Conservation (phyloP, 2,113 vertebrate genomes). For the Barnardius zonarius region DNA sequence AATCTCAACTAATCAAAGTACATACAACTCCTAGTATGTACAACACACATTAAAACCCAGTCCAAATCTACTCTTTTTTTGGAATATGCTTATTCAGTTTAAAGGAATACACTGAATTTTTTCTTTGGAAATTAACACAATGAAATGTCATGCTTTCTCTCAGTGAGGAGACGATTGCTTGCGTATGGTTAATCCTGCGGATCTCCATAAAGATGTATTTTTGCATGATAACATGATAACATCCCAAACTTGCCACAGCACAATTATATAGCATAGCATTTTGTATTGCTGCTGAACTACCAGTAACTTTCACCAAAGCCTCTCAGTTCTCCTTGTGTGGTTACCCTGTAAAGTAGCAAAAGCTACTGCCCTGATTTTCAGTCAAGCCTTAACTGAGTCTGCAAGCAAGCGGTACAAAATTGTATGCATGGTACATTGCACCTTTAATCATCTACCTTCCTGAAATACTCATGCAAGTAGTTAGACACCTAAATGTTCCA, state of each 20-base stretch:
- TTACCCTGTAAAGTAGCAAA: constrained; percentile 13
- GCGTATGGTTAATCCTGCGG: background rate
- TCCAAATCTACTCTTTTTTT: background rate
- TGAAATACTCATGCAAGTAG: constrained; percentile 37
- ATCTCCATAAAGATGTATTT: background rate
- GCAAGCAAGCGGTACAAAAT: constrained; percentile 18
- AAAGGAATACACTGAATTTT: background rate
- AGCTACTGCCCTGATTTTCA: constrained; percentile 19
- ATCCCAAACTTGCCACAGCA: background rate
- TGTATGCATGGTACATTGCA: constrained; percentile 61
- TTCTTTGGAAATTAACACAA: background rate
- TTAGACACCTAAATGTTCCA: constrained; percentile 57
- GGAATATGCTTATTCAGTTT: background rate
- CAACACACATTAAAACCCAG: background rate
- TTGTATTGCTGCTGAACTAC: background rate
- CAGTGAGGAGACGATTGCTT: background rate
- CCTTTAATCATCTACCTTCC: constrained; percentile 64
- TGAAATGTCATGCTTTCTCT: background rate
- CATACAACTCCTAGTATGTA: background rate
- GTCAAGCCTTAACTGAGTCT: constrained; percentile 15
- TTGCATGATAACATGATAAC: background rate
- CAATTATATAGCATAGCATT: background rate
- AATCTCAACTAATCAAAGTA: background rate
- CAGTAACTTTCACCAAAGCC: background rate
- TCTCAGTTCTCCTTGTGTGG: background rate